A percentile compares a stretch with the other conserved stretches of the same genome.
phyloP scores from a whole-genome alignment of 2,888 invertebrate species.

The Scaptomyza reducta region DNA sequence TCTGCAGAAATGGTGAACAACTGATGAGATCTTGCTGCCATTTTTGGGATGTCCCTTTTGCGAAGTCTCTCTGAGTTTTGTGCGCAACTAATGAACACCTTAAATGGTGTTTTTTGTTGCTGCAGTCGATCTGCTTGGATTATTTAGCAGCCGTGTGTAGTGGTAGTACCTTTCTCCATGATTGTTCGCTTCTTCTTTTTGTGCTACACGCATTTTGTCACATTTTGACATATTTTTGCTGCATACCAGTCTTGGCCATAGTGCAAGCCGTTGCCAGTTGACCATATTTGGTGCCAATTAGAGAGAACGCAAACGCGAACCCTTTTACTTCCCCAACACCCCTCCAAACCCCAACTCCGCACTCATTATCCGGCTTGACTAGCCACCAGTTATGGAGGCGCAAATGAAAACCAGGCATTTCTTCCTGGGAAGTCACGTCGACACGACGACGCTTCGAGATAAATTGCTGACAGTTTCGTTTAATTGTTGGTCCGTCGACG shows the following conservation, averaged over 20 bases:
- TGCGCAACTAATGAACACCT: slow-evolving; percentile 73
- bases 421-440: slow-evolving; percentile 74
- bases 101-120: slow-evolving; percentile 59
- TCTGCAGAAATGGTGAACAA: slow-evolving; percentile 73
- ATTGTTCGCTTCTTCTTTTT: neutral
- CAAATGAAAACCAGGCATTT: slow-evolving; percentile 74
- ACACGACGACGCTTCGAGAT: slow-evolving; percentile 55
- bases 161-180: slow-evolving; percentile 40
- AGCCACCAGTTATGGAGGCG: slow-evolving; percentile 82
- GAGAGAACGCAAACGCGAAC: slow-evolving; percentile 54
- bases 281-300: slow-evolving; percentile 81
- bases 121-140: slow-evolving; percentile 23
- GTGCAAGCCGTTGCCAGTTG: slow-evolving; percentile 33
- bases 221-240: slow-evolving; percentile 77
- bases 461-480: slow-evolving; percentile 81
- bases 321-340: slow-evolving; percentile 61
- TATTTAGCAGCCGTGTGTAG: slow-evolving; percentile 32
- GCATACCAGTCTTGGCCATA: slow-evolving; percentile 55
- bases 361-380: slow-evolving; percentile 49
- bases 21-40: slow-evolving; percentile 82
- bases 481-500: slow-evolving; percentile 58
- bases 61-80: slow-evolving; percentile 6
- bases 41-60: slow-evolving; percentile 75
- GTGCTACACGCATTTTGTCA: slow-evolving; percentile 76
- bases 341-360: no score